Evolutionary conservation across 2,888 invertebrate species (phyloP).

Genomic region (Holacanthella duospinosa): DNA sequence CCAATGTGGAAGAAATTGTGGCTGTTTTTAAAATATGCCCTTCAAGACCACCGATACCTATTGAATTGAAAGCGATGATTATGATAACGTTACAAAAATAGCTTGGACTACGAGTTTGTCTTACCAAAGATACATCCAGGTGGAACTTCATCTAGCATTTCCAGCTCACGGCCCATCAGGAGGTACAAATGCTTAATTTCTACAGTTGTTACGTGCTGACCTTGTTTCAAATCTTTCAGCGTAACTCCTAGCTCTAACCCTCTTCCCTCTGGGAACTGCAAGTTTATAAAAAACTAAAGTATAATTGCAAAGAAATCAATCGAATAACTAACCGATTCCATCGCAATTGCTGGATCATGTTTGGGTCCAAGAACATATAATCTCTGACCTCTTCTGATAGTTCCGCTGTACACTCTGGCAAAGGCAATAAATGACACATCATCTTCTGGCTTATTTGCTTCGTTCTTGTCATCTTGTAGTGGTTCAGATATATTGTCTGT

Average conservation of each 20-base stretch:
- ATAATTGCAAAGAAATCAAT: neutral
- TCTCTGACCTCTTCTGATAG: constrained; percentile 60
- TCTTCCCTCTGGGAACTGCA: constrained; percentile 27
- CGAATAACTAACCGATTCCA: constrained; percentile 43
- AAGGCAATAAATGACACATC: constrained; percentile 71
- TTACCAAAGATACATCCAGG: constrained; percentile 82
- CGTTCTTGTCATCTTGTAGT: constrained; percentile 16
- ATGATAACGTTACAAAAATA: neutral
- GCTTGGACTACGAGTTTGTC: constrained; percentile 11
- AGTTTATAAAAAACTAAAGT: neutral
- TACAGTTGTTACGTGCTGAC: constrained; percentile 56
- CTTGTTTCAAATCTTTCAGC: constrained; percentile 51
- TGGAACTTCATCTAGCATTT: constrained; percentile 62
- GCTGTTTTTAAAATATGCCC: constrained; percentile 77
- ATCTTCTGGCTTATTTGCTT: constrained; percentile 34
- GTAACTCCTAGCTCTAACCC: constrained; percentile 42
- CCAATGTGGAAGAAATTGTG: constrained; percentile 68
- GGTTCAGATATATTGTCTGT: constrained; percentile 3
- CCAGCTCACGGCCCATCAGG: constrained; percentile 85
- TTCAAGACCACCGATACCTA: constrained; percentile 74
- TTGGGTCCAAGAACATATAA: constrained; percentile 78
- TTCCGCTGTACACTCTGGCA: constrained; percentile 85
- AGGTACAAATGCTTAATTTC: constrained; percentile 67
- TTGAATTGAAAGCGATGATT: neutral
- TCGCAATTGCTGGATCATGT: constrained; percentile 61